A percentile compares a stretch with the other conserved stretches of the same genome.
Evolutionary conservation across 2,113 vertebrate species (phyloP).

Genomic region (Noctilio leporinus): DNA sequence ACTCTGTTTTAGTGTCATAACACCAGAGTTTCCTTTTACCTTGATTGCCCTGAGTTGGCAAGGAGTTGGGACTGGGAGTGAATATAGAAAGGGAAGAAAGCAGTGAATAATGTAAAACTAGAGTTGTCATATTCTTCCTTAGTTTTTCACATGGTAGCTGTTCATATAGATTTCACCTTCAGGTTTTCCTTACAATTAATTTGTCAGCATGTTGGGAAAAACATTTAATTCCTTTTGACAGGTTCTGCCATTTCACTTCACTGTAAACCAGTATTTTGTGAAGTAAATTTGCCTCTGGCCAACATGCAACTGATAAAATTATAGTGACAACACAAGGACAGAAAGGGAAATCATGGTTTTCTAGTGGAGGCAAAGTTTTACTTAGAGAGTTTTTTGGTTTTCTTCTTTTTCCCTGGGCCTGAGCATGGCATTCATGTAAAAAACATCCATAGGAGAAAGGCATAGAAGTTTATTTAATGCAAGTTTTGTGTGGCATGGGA

Average conservation of each 20-base stretch:
- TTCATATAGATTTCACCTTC: neutral
- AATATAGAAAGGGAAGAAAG: neutral
- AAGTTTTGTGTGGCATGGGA: neutral
- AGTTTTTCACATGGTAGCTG: neutral
- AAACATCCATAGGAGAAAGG: neutral
- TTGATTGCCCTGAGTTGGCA: neutral
- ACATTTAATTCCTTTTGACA: neutral
- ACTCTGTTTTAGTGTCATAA: neutral
- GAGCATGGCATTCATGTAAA: neutral
- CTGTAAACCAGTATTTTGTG: neutral
- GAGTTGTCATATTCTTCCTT: neutral
- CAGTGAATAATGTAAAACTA: neutral
- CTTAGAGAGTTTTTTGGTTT: neutral
- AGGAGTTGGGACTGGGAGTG: neutral
- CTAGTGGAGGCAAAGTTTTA: neutral
- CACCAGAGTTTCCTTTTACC: neutral
- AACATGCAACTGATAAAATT: neutral
- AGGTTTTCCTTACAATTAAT: neutral
- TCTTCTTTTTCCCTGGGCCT: neutral
- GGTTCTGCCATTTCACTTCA: neutral
- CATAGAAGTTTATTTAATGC: neutral
- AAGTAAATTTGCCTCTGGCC: neutral
- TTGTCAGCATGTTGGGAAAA: neutral
- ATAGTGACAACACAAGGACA: neutral
- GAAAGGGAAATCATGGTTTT: neutral